phyloP scores from a whole-genome alignment of 2,888 invertebrate species.

The Ochropacha duplaris region DNA sequence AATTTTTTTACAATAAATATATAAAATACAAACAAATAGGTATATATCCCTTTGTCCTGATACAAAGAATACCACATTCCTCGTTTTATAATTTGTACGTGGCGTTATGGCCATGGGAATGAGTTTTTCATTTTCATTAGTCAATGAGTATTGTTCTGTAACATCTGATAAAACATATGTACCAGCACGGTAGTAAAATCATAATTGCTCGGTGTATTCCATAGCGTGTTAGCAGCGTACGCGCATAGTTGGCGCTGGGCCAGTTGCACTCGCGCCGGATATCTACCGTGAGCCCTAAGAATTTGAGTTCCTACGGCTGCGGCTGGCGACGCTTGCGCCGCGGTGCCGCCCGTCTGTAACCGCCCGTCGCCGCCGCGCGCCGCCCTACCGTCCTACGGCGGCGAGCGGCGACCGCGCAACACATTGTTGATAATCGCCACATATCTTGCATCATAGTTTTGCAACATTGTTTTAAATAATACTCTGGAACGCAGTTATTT shows the following conservation, averaged over 20 bases:
- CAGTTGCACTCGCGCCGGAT: slow-evolving; percentile 69
- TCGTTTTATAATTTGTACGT: slow-evolving; percentile 16
- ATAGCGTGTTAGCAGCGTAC: slow-evolving; percentile 54
- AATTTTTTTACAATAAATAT: too few species aligned
- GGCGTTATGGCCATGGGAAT: too few species aligned
- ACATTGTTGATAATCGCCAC: not conserved
- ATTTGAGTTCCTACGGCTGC: slow-evolving; percentile 32
- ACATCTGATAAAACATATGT: slow-evolving; percentile 42
- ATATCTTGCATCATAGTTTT: not conserved
- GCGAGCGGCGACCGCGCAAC: not conserved
- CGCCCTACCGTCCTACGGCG: not conserved
- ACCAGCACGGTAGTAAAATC: slow-evolving; percentile 45
- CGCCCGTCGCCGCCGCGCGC: not conserved
- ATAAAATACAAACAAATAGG: too few species aligned
- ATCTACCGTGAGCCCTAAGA: slow-evolving; percentile 44
- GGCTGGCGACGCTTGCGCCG: slow-evolving; percentile 1
- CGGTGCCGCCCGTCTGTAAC: not conserved
- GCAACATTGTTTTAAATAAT: not conserved
- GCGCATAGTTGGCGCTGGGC: slow-evolving; percentile 60
- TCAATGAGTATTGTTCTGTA: slow-evolving; percentile 28
- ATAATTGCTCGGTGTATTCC: slow-evolving; percentile 55
- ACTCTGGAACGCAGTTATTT: not conserved
- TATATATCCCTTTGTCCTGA: too few species aligned
- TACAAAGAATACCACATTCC: slow-evolving; percentile 14
- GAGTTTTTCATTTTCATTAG: too few species aligned